Conservation (phyloP, 2,113 vertebrate genomes). For the Ctenodactylus gundi region DNA sequence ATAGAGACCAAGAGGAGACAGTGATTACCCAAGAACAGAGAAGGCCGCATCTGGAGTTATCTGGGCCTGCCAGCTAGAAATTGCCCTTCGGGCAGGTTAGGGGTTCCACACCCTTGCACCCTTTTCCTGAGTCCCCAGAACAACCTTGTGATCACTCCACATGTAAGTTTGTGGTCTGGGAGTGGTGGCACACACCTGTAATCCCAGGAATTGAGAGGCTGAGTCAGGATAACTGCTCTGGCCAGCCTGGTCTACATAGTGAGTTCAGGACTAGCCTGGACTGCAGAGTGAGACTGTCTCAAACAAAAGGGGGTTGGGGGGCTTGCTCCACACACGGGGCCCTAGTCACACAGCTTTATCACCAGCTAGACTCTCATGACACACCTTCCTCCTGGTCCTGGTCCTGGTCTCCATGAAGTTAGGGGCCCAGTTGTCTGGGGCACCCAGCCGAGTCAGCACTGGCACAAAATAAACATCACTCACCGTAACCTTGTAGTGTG, state of each 20-base stretch:
- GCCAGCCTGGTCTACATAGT: too few species aligned
- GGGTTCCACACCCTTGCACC: neutral
- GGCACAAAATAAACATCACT: neutral
- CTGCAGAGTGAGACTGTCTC: too few species aligned
- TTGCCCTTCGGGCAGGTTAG: neutral
- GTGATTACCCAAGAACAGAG: neutral
- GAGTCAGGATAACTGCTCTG: too few species aligned
- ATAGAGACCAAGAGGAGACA: neutral
- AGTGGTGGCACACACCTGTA: too few species aligned
- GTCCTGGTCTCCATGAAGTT: neutral
- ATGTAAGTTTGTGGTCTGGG: neutral
- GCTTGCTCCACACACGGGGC: too few species aligned
- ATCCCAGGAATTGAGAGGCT: too few species aligned
- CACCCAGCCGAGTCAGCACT: neutral
- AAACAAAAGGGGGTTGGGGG: too few species aligned
- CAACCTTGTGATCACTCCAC: neutral
- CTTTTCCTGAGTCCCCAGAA: neutral
- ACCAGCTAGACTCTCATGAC: neutral
- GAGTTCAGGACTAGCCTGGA: too few species aligned
- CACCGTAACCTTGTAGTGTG: neutral
- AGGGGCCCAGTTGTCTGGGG: neutral
- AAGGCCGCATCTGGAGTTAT: neutral
- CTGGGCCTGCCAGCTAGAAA: neutral
- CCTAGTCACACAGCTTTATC: too few species aligned
- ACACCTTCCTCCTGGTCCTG: neutral